A percentile compares a stretch with the other conserved stretches of the same genome.
phyloP scores from a whole-genome alignment of 2,888 invertebrate genomes.

The Asteroscopus sphinx region DNA sequence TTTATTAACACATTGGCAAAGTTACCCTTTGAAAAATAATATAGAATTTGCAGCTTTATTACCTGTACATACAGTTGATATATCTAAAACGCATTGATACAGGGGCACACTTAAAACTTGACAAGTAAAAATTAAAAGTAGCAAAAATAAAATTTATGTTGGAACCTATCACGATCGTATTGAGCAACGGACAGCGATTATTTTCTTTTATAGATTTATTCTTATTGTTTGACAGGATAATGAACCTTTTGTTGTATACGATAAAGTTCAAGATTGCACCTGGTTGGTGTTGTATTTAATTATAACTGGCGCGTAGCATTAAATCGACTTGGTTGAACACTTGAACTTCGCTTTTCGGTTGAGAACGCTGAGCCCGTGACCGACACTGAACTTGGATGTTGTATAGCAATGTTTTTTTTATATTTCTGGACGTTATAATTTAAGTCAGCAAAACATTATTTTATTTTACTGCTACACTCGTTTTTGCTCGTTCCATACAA shows the following conservation, averaged over 20 bases:
- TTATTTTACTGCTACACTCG: background rate
- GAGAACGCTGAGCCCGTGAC: constrained; percentile 56
- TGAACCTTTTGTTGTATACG: constrained; percentile 6
- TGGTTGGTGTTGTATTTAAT: constrained; percentile 32
- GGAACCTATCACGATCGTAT: constrained; percentile 49
- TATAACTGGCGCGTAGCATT: constrained; percentile 39
- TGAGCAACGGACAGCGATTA: constrained; percentile 35
- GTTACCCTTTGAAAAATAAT: constrained; percentile 10
- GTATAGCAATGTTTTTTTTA: constrained; percentile 28
- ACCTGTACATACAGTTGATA: constrained; percentile 8
- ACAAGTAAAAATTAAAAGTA: constrained; percentile 50
- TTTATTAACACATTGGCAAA: constrained; percentile 26
- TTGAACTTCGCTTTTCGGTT: constrained; percentile 43
- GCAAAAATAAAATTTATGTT: constrained; percentile 47
- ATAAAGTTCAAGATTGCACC: constrained; percentile 44
- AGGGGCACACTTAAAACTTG: constrained; percentile 25
- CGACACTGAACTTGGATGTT: constrained; percentile 62
- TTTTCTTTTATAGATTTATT: constrained; percentile 36
- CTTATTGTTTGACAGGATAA: constrained; percentile 16
- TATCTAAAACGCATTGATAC: constrained; percentile 1
- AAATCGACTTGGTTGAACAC: constrained; percentile 22
- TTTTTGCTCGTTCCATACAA: too few species aligned
- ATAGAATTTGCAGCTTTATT: constrained; percentile 1
- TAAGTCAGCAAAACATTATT: background rate
- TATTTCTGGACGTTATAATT: constrained; percentile 2